These are phyloP conservation scores for Aleiodes leptofemur DNA, from an alignment of 2,888 invertebrate species.

Conservation along the genomic window DNA sequence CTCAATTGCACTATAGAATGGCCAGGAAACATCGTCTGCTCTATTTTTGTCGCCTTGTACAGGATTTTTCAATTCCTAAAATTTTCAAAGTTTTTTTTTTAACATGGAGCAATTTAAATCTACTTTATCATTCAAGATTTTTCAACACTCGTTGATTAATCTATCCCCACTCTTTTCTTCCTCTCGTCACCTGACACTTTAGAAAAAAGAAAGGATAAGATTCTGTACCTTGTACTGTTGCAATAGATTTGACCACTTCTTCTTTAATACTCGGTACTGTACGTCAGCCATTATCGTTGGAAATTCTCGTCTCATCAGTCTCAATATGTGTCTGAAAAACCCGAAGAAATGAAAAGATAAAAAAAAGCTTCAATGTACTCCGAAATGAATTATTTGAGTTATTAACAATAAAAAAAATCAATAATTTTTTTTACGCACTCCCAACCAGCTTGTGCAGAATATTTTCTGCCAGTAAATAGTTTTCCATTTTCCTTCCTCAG, in stretches of 20 bases:
- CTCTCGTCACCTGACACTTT: neutral
- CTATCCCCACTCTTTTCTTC: neutral
- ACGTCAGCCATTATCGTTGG: conserved; percentile 68
- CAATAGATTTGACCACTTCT: conserved; percentile 69
- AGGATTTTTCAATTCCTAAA: conserved; percentile 67
- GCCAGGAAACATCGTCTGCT: conserved; percentile 69
- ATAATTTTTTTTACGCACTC: conserved; percentile 57
- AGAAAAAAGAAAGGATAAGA: neutral
- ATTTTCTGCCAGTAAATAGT: conserved; percentile 68
- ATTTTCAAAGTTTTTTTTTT: neutral
- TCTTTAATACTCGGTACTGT: conserved; percentile 68
- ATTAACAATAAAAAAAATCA: neutral
- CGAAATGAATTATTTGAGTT: neutral
- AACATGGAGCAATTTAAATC: neutral
- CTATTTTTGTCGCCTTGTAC: conserved; percentile 69
- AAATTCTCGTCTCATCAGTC: conserved; percentile 67
- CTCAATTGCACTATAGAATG: conserved; percentile 68
- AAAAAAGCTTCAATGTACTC: neutral
- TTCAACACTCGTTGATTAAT: too few relatives aligned
- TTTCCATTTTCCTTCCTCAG: conserved; percentile 67
- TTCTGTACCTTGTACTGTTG: conserved; percentile 67
- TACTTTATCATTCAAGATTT: too few relatives aligned
- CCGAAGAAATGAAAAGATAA: neutral
- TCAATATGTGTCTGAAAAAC: conserved; percentile 61
- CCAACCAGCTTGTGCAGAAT: conserved; percentile 66